These are phyloP conservation scores for Tetragonisca angustula DNA, from an alignment of 2,888 invertebrate species.

Conservation along the genomic window DNA sequence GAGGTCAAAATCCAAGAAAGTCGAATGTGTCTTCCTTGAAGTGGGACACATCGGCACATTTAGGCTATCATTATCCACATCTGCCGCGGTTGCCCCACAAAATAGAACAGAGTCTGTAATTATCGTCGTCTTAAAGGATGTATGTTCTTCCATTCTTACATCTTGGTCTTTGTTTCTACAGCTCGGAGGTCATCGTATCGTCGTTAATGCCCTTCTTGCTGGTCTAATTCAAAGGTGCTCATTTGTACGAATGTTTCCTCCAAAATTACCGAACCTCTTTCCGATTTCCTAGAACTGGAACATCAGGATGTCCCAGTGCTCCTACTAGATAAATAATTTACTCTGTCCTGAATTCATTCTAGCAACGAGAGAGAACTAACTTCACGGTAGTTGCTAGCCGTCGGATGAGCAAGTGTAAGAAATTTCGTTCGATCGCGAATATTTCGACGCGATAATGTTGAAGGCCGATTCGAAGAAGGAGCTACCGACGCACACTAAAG, in stretches of 20 bases:
- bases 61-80: constrained; percentile 81
- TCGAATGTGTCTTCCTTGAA: constrained; percentile 62
- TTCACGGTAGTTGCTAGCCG: constrained; percentile 4
- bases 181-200: constrained; percentile 75
- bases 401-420: constrained; percentile 5
- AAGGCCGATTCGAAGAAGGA: constrained; percentile 34
- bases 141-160: constrained; percentile 78
- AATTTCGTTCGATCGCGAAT: not conserved
- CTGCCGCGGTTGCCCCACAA: constrained; percentile 74
- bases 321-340: not conserved
- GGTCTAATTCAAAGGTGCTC: constrained; percentile 59
- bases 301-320: constrained; percentile 32
- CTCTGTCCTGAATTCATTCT: not conserved
- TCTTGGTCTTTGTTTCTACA: constrained; percentile 75
- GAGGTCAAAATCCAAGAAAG: constrained; percentile 69
- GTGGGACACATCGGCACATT: constrained; percentile 78
- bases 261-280: constrained; percentile 28
- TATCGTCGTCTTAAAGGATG: constrained; percentile 70
- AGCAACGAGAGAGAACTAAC: not conserved
- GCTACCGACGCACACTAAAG: not conserved
- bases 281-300: constrained; percentile 59
- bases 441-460: constrained; percentile 3
- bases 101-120: constrained; percentile 73
- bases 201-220: constrained; percentile 70
- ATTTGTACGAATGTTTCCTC: constrained; percentile 46